Base-by-base conservation (phyloP, 2,113 vertebrate genomes). In the Symphodus melops region DNA sequence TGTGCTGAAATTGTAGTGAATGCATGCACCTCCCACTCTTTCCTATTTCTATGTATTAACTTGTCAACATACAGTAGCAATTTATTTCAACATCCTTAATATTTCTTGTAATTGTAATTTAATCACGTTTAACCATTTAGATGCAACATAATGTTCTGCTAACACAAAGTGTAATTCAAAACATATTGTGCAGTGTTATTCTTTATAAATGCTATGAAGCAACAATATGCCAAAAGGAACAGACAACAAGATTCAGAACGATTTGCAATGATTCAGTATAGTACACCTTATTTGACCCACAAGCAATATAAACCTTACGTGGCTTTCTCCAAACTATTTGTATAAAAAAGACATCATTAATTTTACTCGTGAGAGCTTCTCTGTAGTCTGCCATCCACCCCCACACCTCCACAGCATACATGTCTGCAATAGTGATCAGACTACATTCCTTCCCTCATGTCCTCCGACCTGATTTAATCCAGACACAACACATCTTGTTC, bases 401-500 rank as follows among this genome's bases (percentile, higher is more conserved):
- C 51, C 54, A 71, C 44, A 57, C 73, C 77, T 73, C 63, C 59
- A 54, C 68, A 53, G 62, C 77, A 70, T 53, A 57, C 54, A 72
- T 61, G 80, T 88, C 90, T 93, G 92, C 86, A 83, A 75, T 80
- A 90, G 58, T 82, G 72, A 90, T 92, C 84, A 89, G 86, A 85
- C 81, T 78, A 61, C 87, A 91, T 94, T 93, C 89, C 85, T 89
- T 78, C 53, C 82, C 68, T 75, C 75, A 9, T 92, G 85, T 91
- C 86, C 75, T 92, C 81, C 82, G 73, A 86, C 69, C 60, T 91
- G 88, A 94, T 91, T 78, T 70, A 75, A 88, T 87, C 91, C 89
- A 93, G 91, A 91, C 88, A 86, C 86, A 87, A 90, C 85, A 68
- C 67, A 41, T 83, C 82, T 90, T 92, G 86, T 92, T 89, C 77